Percentiles rank a stretch among this genome's conserved stretches.
Evolutionary conservation across 2,888 invertebrate species (phyloP).

Genomic region (Pomacea canaliculata): DNA sequence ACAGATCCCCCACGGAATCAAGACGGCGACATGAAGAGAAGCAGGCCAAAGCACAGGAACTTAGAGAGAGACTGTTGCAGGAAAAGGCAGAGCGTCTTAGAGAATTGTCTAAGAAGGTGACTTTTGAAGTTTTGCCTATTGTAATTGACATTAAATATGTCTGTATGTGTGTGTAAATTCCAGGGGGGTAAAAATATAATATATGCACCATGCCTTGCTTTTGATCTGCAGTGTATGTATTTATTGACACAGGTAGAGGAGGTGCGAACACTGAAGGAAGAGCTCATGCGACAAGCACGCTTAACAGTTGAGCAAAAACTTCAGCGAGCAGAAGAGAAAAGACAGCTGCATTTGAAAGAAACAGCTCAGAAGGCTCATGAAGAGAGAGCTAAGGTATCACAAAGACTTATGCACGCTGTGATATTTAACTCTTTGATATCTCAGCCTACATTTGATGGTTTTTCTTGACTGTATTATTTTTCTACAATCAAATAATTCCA

Average conservation of each 20-base stretch:
- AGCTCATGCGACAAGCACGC: conserved; percentile 82
- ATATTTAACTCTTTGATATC: no score
- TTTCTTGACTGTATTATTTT: no score
- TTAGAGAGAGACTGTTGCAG: conserved; percentile 84
- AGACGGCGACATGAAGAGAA: conserved; percentile 86
- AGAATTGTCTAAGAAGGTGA: conserved; percentile 86
- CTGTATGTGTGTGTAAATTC: no score
- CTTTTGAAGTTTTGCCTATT: neutral
- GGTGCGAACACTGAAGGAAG: conserved; percentile 83
- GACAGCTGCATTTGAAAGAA: conserved; percentile 77
- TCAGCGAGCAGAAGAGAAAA: conserved; percentile 88
- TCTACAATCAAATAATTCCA: no score
- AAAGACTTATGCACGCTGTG: no score
- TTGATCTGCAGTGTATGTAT: no score
- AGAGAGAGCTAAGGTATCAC: conserved; percentile 86
- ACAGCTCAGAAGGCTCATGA: conserved; percentile 96
- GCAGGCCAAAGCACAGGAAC: conserved; percentile 90
- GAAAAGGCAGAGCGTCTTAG: conserved; percentile 88
- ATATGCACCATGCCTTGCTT: no score
- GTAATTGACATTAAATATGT: no score
- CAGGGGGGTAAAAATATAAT: no score
- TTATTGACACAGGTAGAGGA: conserved; percentile 72
- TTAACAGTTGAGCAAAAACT: conserved; percentile 71
- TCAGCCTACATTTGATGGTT: no score
- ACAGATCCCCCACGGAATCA: conserved; percentile 74